Conservation (phyloP, 1,140 invertebrate species). For the Holotrichia oblita region DNA sequence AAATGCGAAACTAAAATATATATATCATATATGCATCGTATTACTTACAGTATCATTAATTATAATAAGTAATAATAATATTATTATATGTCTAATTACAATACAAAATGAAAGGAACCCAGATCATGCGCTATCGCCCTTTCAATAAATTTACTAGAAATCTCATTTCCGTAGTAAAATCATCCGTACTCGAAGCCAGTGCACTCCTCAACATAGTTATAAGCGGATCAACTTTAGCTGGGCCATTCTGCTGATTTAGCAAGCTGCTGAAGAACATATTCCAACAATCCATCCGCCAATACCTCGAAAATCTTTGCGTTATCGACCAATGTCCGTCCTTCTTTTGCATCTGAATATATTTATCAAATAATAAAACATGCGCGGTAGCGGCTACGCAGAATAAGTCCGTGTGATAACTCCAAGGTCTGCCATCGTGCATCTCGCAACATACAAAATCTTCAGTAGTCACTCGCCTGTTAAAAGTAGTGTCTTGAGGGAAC, state of each 20-base stretch:
- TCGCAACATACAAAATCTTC: slow-evolving; percentile 60
- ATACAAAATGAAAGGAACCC: neutral
- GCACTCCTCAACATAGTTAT: slow-evolving; percentile 47
- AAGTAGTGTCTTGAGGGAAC: slow-evolving; percentile 81
- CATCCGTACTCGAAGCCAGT: slow-evolving; percentile 43
- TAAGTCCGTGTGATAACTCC: slow-evolving; percentile 93
- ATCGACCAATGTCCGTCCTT: slow-evolving; percentile 73
- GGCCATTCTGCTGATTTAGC: slow-evolving; percentile 56
- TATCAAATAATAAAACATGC: slow-evolving; percentile 85
- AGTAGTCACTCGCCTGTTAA: slow-evolving; percentile 65
- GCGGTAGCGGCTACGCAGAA: slow-evolving; percentile 88
- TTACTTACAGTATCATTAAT: slow-evolving; percentile 25
- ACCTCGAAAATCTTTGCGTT: slow-evolving; percentile 56
- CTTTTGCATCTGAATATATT: slow-evolving; percentile 85
- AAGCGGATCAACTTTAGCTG: slow-evolving; percentile 48
- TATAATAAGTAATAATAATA: slow-evolving; percentile 24
- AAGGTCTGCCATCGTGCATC: slow-evolving; percentile 71
- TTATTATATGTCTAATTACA: slow-evolving; percentile 20
- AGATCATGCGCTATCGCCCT: slow-evolving; percentile 50
- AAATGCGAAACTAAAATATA: slow-evolving; percentile 27
- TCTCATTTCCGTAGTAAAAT: slow-evolving; percentile 47
- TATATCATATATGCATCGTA: slow-evolving; percentile 22
- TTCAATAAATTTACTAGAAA: slow-evolving; percentile 53
- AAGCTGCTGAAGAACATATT: slow-evolving; percentile 56
- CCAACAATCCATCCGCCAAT: slow-evolving; percentile 56